Percentiles rank a stretch among this genome's conserved stretches.
Conservation (phyloP, 2,113 vertebrate genomes). For the Clarias gariepinus region DNA sequence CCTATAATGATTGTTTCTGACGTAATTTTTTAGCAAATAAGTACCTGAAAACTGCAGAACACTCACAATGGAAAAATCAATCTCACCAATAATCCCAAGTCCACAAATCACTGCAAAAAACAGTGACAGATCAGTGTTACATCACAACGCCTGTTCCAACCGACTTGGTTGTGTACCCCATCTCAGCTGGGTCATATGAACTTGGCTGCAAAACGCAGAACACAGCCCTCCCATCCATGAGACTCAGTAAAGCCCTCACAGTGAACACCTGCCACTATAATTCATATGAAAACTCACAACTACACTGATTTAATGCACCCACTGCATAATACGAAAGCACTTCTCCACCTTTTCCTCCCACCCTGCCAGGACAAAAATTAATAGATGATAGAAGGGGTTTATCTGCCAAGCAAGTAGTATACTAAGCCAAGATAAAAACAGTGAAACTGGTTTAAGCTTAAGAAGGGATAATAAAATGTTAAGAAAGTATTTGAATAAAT, state of each 20-base stretch:
- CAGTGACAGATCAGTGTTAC: no score
- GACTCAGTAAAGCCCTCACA: conserved; percentile 7
- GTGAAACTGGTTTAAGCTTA: background rate
- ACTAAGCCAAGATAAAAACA: background rate
- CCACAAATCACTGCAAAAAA: background rate
- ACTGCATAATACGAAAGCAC: background rate
- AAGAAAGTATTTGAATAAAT: background rate
- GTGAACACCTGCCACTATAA: background rate
- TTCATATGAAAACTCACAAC: background rate
- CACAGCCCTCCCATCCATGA: conserved; percentile 12
- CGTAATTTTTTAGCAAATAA: background rate
- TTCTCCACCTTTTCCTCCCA: background rate
- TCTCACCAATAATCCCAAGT: background rate
- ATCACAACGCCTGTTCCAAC: background rate
- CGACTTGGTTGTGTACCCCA: background rate
- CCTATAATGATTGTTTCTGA: background rate
- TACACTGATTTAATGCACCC: conserved; percentile 11
- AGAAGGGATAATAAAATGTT: background rate
- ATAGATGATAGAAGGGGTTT: background rate
- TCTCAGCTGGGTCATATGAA: background rate
- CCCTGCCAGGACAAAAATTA: background rate
- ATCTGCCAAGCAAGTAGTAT: background rate
- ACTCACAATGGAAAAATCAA: background rate
- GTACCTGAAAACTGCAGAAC: background rate
- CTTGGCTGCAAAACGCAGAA: conserved; percentile 10